Conservation (phyloP, 1,140 invertebrate genomes). For the Augochlora pura region DNA sequence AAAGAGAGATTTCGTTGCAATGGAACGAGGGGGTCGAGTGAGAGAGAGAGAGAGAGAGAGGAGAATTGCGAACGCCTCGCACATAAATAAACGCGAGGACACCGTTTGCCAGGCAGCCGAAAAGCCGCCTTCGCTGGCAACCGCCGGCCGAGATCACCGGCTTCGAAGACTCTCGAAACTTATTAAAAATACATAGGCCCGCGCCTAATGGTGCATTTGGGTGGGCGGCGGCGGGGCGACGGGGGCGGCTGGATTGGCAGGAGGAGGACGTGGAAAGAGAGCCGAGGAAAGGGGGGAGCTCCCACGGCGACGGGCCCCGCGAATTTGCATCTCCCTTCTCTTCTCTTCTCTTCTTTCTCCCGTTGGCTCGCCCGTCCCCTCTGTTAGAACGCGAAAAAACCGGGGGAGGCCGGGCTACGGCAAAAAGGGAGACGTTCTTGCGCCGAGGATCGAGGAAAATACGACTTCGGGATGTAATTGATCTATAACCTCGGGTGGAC, state of each 20-base stretch:
- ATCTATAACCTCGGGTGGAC: neutral
- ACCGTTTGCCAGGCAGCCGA: constrained; percentile 71
- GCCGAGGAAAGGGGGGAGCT: constrained; percentile 29
- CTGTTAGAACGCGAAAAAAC: constrained; percentile 27
- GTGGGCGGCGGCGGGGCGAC: constrained; percentile 55
- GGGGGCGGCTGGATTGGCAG: constrained; percentile 52
- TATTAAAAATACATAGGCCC: constrained; percentile 77
- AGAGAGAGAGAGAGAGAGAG: constrained; percentile 46
- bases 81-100: constrained; percentile 77
- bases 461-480: neutral
- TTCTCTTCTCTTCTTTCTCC: neutral
- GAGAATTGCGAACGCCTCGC: constrained; percentile 66
- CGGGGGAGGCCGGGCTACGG: no score
- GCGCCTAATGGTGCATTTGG: constrained; percentile 71
- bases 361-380: neutral
- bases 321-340: constrained; percentile 58
- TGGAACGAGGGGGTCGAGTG: constrained; percentile 13
- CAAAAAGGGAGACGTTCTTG: neutral
- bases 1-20: no score
- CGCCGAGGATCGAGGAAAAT: no score
- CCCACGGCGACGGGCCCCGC: constrained; percentile 57
- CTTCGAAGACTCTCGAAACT: constrained; percentile 71
- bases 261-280: constrained; percentile 45
- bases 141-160: constrained; percentile 64
- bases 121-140: constrained; percentile 71